Evolutionary conservation across 2,113 vertebrate genomes (phyloP).

Genomic region (Neomonachus schauinslandi): DNA sequence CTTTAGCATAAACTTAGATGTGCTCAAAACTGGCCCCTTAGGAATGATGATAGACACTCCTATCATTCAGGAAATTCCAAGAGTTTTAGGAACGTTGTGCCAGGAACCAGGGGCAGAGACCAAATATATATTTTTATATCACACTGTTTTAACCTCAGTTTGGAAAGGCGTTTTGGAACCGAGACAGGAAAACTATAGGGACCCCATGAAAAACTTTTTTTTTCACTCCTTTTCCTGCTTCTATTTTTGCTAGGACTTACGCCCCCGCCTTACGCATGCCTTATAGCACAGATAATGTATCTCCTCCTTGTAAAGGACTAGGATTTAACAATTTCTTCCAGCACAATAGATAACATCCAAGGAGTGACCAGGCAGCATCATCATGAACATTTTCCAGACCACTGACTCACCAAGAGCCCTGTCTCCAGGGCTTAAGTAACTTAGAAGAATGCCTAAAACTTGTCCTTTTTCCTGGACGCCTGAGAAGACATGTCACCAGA

Average conservation of each 20-base stretch:
- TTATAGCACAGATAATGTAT: neutral
- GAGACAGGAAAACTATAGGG: neutral
- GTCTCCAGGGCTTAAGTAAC: neutral
- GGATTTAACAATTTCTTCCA: neutral
- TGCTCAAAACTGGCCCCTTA: neutral
- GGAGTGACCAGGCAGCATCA: neutral
- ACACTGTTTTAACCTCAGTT: neutral
- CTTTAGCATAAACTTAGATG: neutral
- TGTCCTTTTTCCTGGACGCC: neutral
- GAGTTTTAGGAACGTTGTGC: neutral
- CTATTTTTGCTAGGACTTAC: neutral
- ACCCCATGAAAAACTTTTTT: neutral
- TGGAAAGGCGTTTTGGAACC: neutral
- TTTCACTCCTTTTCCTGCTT: neutral
- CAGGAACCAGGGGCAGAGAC: neutral
- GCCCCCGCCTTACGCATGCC: neutral
- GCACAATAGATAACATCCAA: neutral
- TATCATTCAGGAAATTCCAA: neutral
- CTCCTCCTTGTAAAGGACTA: neutral
- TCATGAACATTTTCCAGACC: neutral
- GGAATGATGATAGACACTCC: neutral
- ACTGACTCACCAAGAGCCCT: neutral
- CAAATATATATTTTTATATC: neutral
- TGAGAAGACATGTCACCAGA: neutral
- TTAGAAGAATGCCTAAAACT: neutral